A percentile compares a stretch with the other conserved stretches of the same genome.
Evolutionary conservation across 2,797 vertebrate genomes (phyloP).

Genomic region (Mormyrus hasselquistii): DNA sequence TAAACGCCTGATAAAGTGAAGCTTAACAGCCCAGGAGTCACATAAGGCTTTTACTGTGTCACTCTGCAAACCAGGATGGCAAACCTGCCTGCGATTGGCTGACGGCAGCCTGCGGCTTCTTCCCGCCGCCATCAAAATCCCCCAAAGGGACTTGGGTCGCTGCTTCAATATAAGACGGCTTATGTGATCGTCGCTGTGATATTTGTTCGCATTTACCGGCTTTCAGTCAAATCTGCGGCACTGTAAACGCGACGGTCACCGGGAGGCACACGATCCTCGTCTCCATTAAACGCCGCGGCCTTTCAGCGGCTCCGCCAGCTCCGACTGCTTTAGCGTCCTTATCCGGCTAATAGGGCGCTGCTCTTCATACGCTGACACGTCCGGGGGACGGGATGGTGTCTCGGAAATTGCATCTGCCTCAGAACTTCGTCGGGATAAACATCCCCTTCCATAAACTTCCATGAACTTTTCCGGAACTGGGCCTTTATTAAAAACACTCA

Average conservation of each 20-base stretch:
- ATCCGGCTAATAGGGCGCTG: neutral
- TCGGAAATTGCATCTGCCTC: neutral
- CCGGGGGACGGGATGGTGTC: neutral
- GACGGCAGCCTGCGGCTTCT: neutral
- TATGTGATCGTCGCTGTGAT: conserved; percentile 4
- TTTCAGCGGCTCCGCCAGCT: neutral
- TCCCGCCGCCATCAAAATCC: neutral
- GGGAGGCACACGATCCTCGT: neutral
- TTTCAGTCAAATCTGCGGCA: neutral
- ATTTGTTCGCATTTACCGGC: conserved; percentile 5
- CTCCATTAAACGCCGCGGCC: neutral
- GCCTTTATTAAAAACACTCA: neutral
- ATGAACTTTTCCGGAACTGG: neutral
- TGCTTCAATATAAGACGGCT: conserved; percentile 10
- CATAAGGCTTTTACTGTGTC: neutral
- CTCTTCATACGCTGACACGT: neutral
- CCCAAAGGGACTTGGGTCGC: neutral
- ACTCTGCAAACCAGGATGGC: neutral
- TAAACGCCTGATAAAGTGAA: neutral
- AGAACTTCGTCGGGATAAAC: neutral
- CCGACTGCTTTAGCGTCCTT: neutral
- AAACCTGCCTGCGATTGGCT: neutral
- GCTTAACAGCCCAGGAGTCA: neutral
- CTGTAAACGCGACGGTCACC: neutral
- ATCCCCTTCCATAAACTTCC: neutral